Base-by-base conservation (phyloP, 2,888 invertebrate genomes). In the Eueremaeus valkanovi region DNA sequence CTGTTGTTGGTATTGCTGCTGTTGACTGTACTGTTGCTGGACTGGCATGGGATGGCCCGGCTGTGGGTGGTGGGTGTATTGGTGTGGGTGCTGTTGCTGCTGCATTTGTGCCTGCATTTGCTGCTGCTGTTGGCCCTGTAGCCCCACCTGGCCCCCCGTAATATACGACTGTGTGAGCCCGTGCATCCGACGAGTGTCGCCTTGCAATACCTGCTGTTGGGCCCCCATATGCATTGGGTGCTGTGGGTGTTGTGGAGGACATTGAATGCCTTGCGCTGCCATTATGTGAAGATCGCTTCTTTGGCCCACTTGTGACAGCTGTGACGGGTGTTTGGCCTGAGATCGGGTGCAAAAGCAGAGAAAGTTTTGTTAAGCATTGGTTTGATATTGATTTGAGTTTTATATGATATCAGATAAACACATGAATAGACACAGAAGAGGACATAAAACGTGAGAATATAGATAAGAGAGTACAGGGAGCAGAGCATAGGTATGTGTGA, bases 1-100 rank as follows among this genome's bases (percentile, higher is more conserved):
- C n/a, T 73, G 45, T 70, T 76, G 55, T 68, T 78, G 73, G 68
- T 73, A 75, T 27, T 73, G 70, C 76, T 73, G 70, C 74, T 78
- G 42, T 70, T 75, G 51, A 36, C 21, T 66, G 21, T 51, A 61
- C 29, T 66, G 66, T 51, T 36, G 61, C 33, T 73, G 76, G 66
- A 21, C 31, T 45, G 36, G 6, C 33, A 45, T 42, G 21, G 29
- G 33, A n/a, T 49, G 49, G 16, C 33, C 31, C 29, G 42, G 24
- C 16, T 31, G 27, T 9, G 63, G 61, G 33, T 29, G 31, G 33
- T 55, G 36, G 18, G 31, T 40, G 33, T 73, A 73, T 45, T 76
- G 76, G n/a, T 75, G 55, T 16, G 55, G 73, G n/a, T 61, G 75
- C 42, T 49, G 75, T 13, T 58, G 24, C 33, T 6, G 49, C 29